Evolutionary conservation across 2,888 invertebrate genomes (phyloP).

Genomic region (Mesochorus sp.): DNA sequence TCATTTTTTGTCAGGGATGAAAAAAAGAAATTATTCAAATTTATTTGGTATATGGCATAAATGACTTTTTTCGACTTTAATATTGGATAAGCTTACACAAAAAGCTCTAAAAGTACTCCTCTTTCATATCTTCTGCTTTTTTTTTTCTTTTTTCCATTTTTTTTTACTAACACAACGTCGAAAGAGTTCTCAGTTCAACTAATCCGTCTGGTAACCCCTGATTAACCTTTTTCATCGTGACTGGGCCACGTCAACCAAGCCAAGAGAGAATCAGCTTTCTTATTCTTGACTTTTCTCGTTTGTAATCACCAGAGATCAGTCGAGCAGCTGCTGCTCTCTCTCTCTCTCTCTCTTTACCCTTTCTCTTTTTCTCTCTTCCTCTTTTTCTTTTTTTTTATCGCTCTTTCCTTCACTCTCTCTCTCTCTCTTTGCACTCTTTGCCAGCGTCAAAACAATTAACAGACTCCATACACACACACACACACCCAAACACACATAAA

Average conservation of each 20-base stretch:
- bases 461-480: not conserved
- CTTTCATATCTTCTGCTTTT: conserved; percentile 39
- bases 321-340: conserved; percentile 52
- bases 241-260: conserved; percentile 45
- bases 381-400: not conserved
- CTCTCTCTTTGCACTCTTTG: not conserved
- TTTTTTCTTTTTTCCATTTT: conserved; percentile 40
- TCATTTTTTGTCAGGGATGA: no score
- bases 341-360: conserved; percentile 10
- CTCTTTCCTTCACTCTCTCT: not conserved
- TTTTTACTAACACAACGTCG: conserved; percentile 30
- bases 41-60: not conserved
- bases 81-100: not conserved
- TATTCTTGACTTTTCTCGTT: conserved; percentile 53
- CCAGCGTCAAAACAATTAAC: conserved; percentile 3
- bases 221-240: conserved; percentile 72
- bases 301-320: conserved; percentile 36
- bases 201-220: conserved; percentile 68
- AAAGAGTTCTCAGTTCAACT: conserved; percentile 48
- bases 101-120: not conserved
- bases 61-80: not conserved
- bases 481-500: no score
- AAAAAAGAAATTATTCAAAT: not conserved
- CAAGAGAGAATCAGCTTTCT: conserved; percentile 43
- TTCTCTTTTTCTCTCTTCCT: conserved; percentile 9